Conservation (phyloP, 2,888 invertebrate species). For the Hybos culiciformis region DNA sequence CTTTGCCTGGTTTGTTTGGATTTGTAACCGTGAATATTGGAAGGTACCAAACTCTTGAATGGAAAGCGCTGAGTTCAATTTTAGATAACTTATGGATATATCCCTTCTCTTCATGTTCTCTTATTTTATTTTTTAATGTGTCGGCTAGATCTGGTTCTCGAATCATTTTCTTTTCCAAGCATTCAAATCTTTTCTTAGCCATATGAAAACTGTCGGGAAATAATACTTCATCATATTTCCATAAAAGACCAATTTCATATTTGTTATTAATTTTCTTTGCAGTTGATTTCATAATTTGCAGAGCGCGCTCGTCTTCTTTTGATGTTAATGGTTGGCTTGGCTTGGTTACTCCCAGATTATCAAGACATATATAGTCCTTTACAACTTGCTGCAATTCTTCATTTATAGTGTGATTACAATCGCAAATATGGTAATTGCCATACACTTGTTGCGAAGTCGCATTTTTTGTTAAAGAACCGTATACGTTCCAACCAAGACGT, state of each 20-base stretch:
- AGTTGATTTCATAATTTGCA: slow-evolving; percentile 11
- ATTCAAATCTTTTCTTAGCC: slow-evolving; percentile 12
- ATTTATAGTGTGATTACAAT: slow-evolving; percentile 2
- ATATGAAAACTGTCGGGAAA: slow-evolving; percentile 12
- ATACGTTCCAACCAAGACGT: slow-evolving; percentile 7
- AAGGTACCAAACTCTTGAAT: slow-evolving; percentile 17
- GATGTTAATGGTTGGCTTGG: slow-evolving; percentile 4
- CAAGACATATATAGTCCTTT: slow-evolving; percentile 3
- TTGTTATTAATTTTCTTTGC: slow-evolving; percentile 6
- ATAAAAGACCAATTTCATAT: slow-evolving; percentile 17
- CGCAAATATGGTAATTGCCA: slow-evolving; percentile 6
- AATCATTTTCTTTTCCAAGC: slow-evolving; percentile 14
- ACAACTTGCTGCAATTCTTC: slow-evolving; percentile 6
- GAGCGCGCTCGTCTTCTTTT: slow-evolving; percentile 8
- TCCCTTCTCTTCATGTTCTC: slow-evolving; percentile 14
- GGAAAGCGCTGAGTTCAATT: slow-evolving; percentile 10
- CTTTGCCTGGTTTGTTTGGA: slow-evolving; percentile 19
- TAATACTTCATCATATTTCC: slow-evolving; percentile 14
- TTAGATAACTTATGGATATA: slow-evolving; percentile 13
- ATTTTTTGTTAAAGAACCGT: no score
- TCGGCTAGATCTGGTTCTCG: slow-evolving; percentile 10
- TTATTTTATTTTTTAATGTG: slow-evolving; percentile 11
- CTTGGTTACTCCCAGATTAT: slow-evolving; percentile 5
- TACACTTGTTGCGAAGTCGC: no score
- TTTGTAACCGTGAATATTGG: slow-evolving; percentile 20